Evolutionary conservation across 2,797 vertebrate genomes (phyloP), one percentile per base, ranked within the genome.

Genomic region (Eremophila alpestris): DNA sequence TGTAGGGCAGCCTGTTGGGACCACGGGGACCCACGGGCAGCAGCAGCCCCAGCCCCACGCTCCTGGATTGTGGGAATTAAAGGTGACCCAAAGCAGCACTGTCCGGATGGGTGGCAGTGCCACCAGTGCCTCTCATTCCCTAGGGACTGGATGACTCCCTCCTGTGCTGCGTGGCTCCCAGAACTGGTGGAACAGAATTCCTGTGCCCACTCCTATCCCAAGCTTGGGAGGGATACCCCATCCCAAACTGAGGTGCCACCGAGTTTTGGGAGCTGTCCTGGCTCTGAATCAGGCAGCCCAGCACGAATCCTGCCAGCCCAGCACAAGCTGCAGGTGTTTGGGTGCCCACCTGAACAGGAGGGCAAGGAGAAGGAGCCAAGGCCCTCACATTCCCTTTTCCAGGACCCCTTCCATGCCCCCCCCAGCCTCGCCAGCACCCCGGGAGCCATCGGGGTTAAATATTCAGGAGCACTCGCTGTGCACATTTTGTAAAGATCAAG

Each of bases 401-500:
- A 51, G 60, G 24, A 52, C 51, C 9, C 17, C 10, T 19, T 51
- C 63, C 2, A 0, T 40, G 23, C 16, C 18, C 14, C 9, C 14
- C 1, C 0, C 79, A 69, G 78, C 70, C 30, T 15, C 13, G 3
- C 16, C 58, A 65, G 62, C 7, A 2, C 62, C 22, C 1, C 0
- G 62, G 62, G 78, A 91, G 54, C 26, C 16, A 3, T 17, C 1
- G 5, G 75, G 90, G 78, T 96, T 96, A 89, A 96, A 94, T 70
- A 85, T 80, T 93, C 74, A 89, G 89, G 75, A 94, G 59, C 68
- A 7, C 81, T 93, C 5, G 5, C 93, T 90, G 92, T 1, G 60
- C 70, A 24, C 78, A 59, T 68, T 95, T 87, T 65, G 94, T 87
- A 87, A 89, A 94, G 94, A 91, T 93, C 87, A 85, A 95, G 92